Evolutionary conservation across 2,113 vertebrate genomes (phyloP).

Genomic region (Vireo altiloquus): DNA sequence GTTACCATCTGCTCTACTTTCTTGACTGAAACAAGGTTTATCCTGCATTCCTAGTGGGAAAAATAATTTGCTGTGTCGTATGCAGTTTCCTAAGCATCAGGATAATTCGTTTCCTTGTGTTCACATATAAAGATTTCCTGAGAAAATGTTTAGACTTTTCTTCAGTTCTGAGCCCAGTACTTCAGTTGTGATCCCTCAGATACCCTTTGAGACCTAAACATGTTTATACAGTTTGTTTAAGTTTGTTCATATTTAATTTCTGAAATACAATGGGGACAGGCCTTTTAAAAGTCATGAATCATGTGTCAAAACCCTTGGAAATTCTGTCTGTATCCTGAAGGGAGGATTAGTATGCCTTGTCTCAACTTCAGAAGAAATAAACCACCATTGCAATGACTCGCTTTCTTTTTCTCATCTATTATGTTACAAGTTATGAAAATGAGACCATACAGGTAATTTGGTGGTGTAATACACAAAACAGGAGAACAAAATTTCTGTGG

Average conservation of each 20-base stretch:
- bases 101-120: background rate
- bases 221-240: background rate
- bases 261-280: background rate
- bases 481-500: background rate
- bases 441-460: background rate
- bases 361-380: background rate
- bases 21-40: background rate
- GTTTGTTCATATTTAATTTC: background rate
- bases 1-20: background rate
- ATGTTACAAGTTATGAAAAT: background rate
- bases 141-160: background rate
- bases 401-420: background rate
- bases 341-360: background rate
- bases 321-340: background rate
- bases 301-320: background rate
- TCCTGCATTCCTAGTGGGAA: accelerated
- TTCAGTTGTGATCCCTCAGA: background rate
- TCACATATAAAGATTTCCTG: background rate
- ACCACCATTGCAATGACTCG: accelerated
- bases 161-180: background rate
- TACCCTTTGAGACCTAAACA: background rate
- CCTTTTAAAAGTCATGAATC: background rate
- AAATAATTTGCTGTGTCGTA: background rate
- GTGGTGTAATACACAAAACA: background rate
- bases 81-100: background rate